phyloP scores from a whole-genome alignment of 35 echinoderm and acorn worm species.

The Lytechinus pictus region DNA sequence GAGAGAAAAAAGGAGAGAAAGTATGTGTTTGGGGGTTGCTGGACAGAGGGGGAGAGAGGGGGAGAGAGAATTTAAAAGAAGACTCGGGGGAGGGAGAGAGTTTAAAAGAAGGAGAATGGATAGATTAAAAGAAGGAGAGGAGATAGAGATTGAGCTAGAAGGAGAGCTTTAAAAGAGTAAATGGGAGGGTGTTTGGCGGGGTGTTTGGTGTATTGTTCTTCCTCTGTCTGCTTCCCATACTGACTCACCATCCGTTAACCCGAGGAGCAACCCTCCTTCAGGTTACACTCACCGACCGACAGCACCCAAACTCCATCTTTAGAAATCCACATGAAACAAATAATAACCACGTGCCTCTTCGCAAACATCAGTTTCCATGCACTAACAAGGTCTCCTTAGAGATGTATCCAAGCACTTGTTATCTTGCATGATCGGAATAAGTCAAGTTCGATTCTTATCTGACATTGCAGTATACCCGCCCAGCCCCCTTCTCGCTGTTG shows the following conservation, averaged over 20 bases:
- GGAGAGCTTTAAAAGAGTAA: background rate
- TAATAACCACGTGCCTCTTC: background rate
- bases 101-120: background rate
- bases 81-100: background rate
- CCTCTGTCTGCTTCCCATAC: background rate
- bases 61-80: background rate
- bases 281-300: background rate
- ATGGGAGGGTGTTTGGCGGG: background rate
- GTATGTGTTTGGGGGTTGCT: too few relatives aligned
- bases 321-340: background rate
- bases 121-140: background rate
- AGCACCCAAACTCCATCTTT: background rate
- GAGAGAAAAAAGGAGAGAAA: background rate
- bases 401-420: background rate
- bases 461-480: background rate
- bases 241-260: background rate
- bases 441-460: background rate
- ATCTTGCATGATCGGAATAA: background rate
- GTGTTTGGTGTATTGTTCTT: background rate
- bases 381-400: background rate
- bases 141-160: background rate
- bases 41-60: background rate
- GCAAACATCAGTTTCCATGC: background rate
- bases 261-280: background rate
- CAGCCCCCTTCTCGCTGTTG: background rate